phyloP scores from a whole-genome alignment of 2,888 invertebrate genomes.

The Iphiclides podalirius region DNA sequence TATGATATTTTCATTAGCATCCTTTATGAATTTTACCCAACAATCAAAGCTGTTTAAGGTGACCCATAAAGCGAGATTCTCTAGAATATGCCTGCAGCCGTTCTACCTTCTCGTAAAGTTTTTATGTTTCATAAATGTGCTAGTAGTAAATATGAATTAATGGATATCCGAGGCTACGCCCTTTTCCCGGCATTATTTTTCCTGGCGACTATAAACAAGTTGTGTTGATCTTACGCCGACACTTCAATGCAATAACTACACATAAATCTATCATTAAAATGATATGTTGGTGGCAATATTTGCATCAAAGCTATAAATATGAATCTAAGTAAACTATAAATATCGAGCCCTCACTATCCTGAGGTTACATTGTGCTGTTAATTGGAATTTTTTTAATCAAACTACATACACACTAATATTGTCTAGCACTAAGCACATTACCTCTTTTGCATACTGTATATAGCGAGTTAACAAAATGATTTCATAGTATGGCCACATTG shows the following conservation, averaged over 20 bases:
- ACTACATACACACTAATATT: no score
- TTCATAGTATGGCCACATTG: no score
- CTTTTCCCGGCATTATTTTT: constrained; percentile 51
- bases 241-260: constrained; percentile 32
- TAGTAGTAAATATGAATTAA: constrained; percentile 73
- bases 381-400: no score
- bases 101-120: constrained; percentile 68
- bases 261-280: constrained; percentile 30
- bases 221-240: constrained; percentile 46
- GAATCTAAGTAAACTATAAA: no score
- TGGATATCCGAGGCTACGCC: constrained; percentile 59
- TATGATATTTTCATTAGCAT: constrained; percentile 45
- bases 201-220: constrained; percentile 39
- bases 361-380: no score
- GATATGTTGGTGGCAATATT: background rate
- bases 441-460: no score
- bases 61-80: constrained; percentile 60
- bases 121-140: constrained; percentile 76
- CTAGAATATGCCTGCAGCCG: constrained; percentile 59
- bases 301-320: background rate
- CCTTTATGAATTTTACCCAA: constrained; percentile 48
- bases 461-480: no score
- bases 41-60: constrained; percentile 66
- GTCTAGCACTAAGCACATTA: no score
- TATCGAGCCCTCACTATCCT: no score